A percentile compares a stretch with the other conserved stretches of the same genome.
phyloP scores from a whole-genome alignment of 2,797 vertebrate species.

The Pangasius djambal region DNA sequence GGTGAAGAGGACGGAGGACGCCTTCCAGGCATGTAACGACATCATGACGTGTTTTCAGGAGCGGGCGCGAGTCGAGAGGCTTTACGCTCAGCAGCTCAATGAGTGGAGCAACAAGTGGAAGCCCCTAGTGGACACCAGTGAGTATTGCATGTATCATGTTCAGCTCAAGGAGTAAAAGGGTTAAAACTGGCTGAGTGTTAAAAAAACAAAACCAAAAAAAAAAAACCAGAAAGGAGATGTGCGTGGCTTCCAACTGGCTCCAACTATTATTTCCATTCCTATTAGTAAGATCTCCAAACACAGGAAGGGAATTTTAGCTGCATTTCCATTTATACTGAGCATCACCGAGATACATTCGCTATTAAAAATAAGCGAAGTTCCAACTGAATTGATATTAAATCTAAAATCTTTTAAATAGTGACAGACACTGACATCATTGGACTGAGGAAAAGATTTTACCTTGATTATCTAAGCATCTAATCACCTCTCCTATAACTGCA shows the following conservation, averaged over 20 bases:
- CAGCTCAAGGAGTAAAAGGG: background rate
- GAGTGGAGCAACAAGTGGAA: constrained; percentile 82
- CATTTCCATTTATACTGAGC: background rate
- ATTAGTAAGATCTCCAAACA: background rate
- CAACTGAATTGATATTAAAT: background rate
- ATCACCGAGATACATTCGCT: background rate
- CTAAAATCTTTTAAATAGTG: background rate
- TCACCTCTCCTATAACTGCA: background rate
- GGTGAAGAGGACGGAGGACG: constrained; percentile 79
- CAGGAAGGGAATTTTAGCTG: too few species aligned
- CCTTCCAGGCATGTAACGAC: constrained; percentile 83
- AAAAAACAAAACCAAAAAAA: background rate
- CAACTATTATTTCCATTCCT: background rate
- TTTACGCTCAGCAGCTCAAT: constrained; percentile 81
- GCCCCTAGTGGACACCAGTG: constrained; percentile 81
- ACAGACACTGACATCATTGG: background rate
- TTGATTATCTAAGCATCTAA: background rate
- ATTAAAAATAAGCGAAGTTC: background rate
- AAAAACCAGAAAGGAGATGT: background rate
- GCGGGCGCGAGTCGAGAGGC: constrained; percentile 81
- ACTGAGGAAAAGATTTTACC: background rate
- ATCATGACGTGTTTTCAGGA: constrained; percentile 84
- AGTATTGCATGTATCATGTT: constrained; percentile 57
- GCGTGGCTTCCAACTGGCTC: background rate
- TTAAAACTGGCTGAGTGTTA: background rate